A percentile compares a stretch with the other conserved stretches of the same genome.
phyloP scores from a whole-genome alignment of 2,113 vertebrate genomes.

The Chloropsis hardwickii region DNA sequence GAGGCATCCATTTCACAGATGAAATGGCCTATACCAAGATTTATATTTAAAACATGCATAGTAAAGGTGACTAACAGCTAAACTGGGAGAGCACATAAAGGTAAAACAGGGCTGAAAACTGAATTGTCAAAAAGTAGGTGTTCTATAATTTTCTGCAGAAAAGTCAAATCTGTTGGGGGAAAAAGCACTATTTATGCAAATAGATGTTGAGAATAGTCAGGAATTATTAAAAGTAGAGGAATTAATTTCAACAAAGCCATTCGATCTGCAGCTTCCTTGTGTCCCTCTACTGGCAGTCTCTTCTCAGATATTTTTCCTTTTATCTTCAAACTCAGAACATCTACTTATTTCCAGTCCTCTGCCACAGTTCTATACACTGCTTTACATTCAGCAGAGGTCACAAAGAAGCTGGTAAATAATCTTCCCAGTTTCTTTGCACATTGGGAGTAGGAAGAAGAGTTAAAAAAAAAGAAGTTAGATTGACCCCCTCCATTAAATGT shows the following conservation, averaged over 20 bases:
- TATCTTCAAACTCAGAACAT: neutral
- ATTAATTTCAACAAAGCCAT: neutral
- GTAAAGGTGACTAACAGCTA: neutral
- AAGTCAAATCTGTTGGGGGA: neutral
- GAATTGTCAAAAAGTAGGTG: neutral
- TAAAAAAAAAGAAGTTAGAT: neutral
- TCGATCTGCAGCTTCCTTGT: neutral
- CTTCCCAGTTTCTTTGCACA: neutral
- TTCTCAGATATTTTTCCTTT: neutral
- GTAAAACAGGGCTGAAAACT: neutral
- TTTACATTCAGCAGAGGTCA: neutral
- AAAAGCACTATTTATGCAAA: conserved; percentile 9
- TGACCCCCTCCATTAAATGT: neutral
- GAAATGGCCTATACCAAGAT: neutral
- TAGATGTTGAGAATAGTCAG: neutral
- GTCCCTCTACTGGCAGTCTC: neutral
- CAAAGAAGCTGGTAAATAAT: neutral
- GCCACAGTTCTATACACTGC: neutral
- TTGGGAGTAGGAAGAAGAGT: neutral
- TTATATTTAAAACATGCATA: neutral
- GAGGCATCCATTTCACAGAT: neutral
- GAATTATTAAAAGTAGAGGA: neutral
- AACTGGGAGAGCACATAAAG: neutral
- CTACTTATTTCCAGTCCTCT: neutral
- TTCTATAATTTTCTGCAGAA: neutral